phyloP scores from a whole-genome alignment of 2,797 vertebrate genomes.

The Pantherophis vulpinus region DNA sequence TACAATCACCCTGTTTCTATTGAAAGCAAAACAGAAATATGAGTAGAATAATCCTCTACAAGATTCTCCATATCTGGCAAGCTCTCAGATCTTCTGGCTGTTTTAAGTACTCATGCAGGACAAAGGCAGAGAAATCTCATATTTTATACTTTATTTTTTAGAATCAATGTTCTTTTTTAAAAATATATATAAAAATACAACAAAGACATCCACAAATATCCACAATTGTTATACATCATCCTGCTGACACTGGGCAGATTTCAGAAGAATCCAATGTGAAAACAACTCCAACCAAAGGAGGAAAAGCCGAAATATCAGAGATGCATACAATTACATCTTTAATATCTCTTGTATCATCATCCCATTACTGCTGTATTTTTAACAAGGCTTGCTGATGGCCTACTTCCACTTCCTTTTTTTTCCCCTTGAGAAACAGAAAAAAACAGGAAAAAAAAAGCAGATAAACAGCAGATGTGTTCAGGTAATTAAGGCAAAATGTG shows the following conservation, averaged over 20 bases:
- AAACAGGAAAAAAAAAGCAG: background rate
- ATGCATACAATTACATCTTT: background rate
- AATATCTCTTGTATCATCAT: too few species aligned
- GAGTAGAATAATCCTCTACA: background rate
- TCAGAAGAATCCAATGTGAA: background rate
- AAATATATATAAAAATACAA: background rate
- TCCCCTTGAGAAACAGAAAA: too few species aligned
- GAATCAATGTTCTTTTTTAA: background rate
- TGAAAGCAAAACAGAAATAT: background rate
- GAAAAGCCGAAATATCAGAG: background rate
- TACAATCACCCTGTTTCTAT: background rate
- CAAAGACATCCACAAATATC: background rate
- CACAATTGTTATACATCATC: background rate
- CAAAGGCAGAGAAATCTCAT: background rate
- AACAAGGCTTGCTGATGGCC: background rate
- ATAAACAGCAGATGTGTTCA: background rate
- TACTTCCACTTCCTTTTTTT: background rate
- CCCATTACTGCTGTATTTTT: background rate
- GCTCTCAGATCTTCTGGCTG: background rate
- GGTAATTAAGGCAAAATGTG: conserved; percentile 7
- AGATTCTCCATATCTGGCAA: too few species aligned
- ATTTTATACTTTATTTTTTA: conserved; percentile 15
- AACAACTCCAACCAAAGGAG: background rate
- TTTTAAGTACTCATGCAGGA: background rate
- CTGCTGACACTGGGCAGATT: background rate